phyloP scores from a whole-genome alignment of 2,113 vertebrate genomes.

The Chinchilla lanigera region DNA sequence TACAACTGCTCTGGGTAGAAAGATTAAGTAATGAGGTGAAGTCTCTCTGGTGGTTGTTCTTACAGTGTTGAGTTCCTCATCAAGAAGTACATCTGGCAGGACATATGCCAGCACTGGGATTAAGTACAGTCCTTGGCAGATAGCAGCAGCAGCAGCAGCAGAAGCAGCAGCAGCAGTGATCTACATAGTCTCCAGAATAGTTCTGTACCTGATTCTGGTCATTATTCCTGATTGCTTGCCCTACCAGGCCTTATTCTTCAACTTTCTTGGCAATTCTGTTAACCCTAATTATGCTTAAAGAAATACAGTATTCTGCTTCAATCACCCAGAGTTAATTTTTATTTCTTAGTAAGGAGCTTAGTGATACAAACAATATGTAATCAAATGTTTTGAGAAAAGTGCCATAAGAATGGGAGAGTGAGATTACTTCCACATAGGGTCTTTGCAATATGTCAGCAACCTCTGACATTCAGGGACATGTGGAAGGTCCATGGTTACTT shows the following conservation, averaged over 20 bases:
- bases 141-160: neutral
- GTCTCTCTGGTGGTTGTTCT: neutral
- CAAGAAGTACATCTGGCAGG: neutral
- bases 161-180: neutral
- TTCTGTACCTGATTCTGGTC: neutral
- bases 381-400: neutral
- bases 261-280: neutral
- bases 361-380: neutral
- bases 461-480: neutral
- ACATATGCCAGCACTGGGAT: neutral
- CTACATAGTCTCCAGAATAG: neutral
- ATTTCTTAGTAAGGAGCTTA: conserved; percentile 3
- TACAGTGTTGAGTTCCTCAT: neutral
- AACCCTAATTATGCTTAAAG: neutral
- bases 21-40: neutral
- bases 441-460: neutral
- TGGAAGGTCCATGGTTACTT: neutral
- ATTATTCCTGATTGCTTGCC: neutral
- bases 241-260: neutral
- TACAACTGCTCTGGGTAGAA: neutral
- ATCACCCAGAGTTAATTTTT: neutral
- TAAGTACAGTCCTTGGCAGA: neutral
- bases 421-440: neutral
- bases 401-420: neutral
- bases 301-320: neutral